Base-by-base conservation (phyloP, 2,797 vertebrate species). In the Anas bahamensis region DNA sequence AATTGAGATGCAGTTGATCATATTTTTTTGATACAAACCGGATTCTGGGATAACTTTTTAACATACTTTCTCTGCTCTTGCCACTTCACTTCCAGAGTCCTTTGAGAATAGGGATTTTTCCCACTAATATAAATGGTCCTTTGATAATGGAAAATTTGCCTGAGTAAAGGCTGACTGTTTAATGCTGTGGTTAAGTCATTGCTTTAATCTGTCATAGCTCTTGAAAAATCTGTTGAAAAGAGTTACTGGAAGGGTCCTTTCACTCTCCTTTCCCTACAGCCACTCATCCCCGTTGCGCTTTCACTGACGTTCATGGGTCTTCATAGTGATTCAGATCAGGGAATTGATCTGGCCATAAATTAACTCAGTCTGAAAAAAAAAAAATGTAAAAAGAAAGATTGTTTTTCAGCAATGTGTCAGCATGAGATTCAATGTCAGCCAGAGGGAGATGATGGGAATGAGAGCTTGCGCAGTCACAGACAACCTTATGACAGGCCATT, bases 71-170 rank as follows among this genome's bases (percentile, higher is more conserved):
- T 46, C 60, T 64, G 14, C 33, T 89, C 16, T 83, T 89, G 87
- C 83, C 92, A 74, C 50, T 69, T 44, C 18, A 55, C 63, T 91
- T 92, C 59, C 56, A 84, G 48, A 86, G 31, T 75, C 71, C 64
- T 95, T 82, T 79, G 83, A 86, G 73, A 78, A 64, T 0, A 71
- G 33, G 57, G 16, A 55, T 88, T 95, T 94, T 89, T 70, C 87
- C 85, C 85, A 82, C 70, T 95, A 88, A 90, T 48, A 73, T 90
- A 95, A 94, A 88, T 0, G 23, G 71, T 88, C 48, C 88, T 95
- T 95, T 94, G 95, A 94, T 95, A 96, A 79, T 93, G 68, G 90
- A 94, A 95, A 86, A 93, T 94, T 93, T 96, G 89, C 89, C 77
- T 93, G 85, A 79, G 85, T 83, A 92, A 92, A 92, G 42, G 39